These are phyloP conservation scores for Patella caerulea DNA, from an alignment of 2,888 invertebrate genomes.

Conservation along the genomic window DNA sequence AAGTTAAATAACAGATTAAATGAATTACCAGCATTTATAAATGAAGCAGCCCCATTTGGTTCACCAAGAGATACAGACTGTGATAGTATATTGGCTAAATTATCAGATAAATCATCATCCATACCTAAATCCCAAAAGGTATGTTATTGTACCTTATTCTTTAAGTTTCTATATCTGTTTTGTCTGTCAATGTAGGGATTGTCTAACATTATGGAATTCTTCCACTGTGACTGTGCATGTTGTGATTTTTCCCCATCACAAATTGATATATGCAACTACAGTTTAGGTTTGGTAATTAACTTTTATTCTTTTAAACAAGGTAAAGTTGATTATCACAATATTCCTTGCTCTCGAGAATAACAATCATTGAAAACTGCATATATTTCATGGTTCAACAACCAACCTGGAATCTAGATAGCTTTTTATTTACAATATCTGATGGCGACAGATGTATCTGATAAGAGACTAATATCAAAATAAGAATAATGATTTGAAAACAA, in stretches of 20 bases:
- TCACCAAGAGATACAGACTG: slow-evolving; percentile 52
- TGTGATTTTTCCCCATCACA: too few relatives aligned
- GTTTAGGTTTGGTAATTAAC: background rate
- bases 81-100: slow-evolving; percentile 53
- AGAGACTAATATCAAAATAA: too few relatives aligned
- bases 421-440: too few relatives aligned
- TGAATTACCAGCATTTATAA: slow-evolving; percentile 56
- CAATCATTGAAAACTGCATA: too few relatives aligned
- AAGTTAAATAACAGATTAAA: slow-evolving; percentile 33
- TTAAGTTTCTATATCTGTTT: background rate
- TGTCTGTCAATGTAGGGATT: background rate
- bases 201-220: background rate
- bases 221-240: background rate
- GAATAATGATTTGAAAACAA: too few relatives aligned
- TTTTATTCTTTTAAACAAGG: background rate
- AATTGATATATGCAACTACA: too few relatives aligned
- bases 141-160: background rate
- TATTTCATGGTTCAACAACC: too few relatives aligned
- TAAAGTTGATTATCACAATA: too few relatives aligned
- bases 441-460: too few relatives aligned
- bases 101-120: slow-evolving; percentile 48
- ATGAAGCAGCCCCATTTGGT: slow-evolving; percentile 64
- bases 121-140: slow-evolving; percentile 58
- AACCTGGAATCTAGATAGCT: too few relatives aligned
- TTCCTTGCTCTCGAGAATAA: too few relatives aligned